These are phyloP conservation scores for Acanthurus leucopareius DNA, from an alignment of 2,797 vertebrate genomes.

Conservation along the genomic window DNA sequence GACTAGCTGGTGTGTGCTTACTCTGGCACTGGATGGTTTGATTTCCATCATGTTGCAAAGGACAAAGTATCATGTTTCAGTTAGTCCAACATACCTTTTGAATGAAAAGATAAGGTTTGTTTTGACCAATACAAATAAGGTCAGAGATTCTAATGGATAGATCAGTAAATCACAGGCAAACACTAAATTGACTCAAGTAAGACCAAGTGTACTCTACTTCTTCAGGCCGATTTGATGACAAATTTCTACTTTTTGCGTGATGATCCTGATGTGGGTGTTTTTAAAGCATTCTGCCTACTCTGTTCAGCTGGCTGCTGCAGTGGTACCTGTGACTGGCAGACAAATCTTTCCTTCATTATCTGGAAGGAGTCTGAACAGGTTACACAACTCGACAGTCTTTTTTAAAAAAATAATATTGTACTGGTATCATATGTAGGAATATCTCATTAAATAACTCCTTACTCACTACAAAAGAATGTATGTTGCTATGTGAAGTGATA, in stretches of 20 bases:
- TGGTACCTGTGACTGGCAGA: too few species aligned
- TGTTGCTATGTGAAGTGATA: too few species aligned
- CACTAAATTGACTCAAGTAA: not conserved
- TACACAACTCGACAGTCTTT: too few species aligned
- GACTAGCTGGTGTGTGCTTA: slow-evolving; percentile 35
- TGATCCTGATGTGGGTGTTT: not conserved
- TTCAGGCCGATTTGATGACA: not conserved
- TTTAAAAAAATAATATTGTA: too few species aligned
- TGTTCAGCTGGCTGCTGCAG: too few species aligned
- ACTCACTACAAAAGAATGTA: too few species aligned
- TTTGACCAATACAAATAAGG: not conserved
- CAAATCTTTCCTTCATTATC: too few species aligned
- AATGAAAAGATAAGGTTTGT: too few species aligned
- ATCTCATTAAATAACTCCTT: too few species aligned
- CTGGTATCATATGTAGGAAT: too few species aligned
- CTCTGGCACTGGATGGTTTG: slow-evolving; percentile 38
- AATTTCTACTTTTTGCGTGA: not conserved
- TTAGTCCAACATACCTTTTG: not conserved
- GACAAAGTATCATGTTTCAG: slow-evolving; percentile 30
- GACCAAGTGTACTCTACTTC: not conserved
- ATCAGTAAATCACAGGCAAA: not conserved
- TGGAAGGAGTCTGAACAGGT: too few species aligned
- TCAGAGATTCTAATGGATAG: not conserved
- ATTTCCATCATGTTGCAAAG: slow-evolving; percentile 30
- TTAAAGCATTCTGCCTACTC: too few species aligned